Conservation (phyloP, 92 coral and sea anemone species). For the Palythoa heliodiscus region DNA sequence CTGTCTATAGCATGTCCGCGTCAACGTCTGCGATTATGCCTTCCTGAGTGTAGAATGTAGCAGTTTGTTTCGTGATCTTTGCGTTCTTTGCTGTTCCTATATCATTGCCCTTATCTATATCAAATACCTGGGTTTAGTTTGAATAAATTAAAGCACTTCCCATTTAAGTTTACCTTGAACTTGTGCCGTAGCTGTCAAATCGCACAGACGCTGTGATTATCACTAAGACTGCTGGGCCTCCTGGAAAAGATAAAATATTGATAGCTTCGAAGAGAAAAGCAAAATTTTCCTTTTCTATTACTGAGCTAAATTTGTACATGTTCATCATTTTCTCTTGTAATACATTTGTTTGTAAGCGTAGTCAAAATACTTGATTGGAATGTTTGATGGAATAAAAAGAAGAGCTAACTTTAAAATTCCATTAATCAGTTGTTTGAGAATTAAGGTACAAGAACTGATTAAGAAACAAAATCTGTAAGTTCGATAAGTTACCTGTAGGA, state of each 20-base stretch:
- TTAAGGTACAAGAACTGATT: too few relatives aligned
- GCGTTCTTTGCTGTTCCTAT: neutral
- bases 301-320: too few relatives aligned
- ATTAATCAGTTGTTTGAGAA: too few relatives aligned
- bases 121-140: neutral
- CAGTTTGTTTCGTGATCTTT: neutral
- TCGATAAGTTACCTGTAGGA: too few relatives aligned
- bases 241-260: conserved; percentile 35
- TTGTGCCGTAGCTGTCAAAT: conserved; percentile 76
- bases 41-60: neutral
- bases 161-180: conserved; percentile 53
- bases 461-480: too few relatives aligned
- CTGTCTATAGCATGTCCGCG: neutral
- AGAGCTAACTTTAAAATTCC: too few relatives aligned
- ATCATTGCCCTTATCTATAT: neutral
- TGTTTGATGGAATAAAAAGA: too few relatives aligned
- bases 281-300: neutral
- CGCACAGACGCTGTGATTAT: conserved; percentile 64
- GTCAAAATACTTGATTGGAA: too few relatives aligned
- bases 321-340: too few relatives aligned
- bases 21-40: too few relatives aligned
- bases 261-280: neutral
- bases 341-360: too few relatives aligned
- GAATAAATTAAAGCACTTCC: neutral
- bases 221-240: conserved; percentile 69